Conservation (phyloP, 1,140 invertebrate species). For the Drosophila mauritiana region DNA sequence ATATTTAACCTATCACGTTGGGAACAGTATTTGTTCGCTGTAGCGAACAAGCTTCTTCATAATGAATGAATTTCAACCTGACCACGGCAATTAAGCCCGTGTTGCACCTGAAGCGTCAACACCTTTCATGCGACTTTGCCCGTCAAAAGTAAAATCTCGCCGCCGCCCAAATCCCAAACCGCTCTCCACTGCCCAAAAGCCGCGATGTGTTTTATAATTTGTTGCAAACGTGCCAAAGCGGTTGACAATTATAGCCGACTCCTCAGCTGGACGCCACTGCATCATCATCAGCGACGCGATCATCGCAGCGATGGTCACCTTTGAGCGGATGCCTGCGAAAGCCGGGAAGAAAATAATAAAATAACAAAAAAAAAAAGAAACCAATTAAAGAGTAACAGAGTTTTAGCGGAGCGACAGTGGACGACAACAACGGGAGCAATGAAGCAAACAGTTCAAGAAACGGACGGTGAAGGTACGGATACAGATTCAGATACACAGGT, state of each 20-base stretch:
- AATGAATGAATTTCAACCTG: constrained; percentile 1
- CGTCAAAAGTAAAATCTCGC: constrained; percentile 19
- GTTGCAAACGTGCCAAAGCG: constrained; percentile 69
- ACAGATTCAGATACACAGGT: constrained; percentile 34
- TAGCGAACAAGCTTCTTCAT: background rate
- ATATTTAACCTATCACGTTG: too few relatives aligned
- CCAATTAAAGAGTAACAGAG: constrained; percentile 81
- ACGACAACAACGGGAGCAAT: constrained; percentile 74
- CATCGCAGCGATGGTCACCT: constrained; percentile 29
- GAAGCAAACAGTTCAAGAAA: constrained; percentile 81
- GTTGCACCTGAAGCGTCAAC: constrained; percentile 9
- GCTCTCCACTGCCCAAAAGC: background rate
- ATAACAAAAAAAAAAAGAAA: constrained; percentile 60
- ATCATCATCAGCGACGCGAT: constrained; percentile 61
- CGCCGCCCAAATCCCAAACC: constrained; percentile 10
- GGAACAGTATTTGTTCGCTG: too few relatives aligned
- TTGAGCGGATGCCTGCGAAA: constrained; percentile 60
- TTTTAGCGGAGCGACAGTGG: constrained; percentile 61
- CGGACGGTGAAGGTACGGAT: constrained; percentile 76
- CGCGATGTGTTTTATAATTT: constrained; percentile 69
- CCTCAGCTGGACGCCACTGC: constrained; percentile 53
- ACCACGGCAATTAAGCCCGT: background rate
- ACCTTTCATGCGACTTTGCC: constrained; percentile 19
- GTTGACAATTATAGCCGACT: constrained; percentile 73
- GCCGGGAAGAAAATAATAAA: constrained; percentile 24